Base-by-base conservation (phyloP, 2,113 vertebrate species). In the Cottus gobio region DNA sequence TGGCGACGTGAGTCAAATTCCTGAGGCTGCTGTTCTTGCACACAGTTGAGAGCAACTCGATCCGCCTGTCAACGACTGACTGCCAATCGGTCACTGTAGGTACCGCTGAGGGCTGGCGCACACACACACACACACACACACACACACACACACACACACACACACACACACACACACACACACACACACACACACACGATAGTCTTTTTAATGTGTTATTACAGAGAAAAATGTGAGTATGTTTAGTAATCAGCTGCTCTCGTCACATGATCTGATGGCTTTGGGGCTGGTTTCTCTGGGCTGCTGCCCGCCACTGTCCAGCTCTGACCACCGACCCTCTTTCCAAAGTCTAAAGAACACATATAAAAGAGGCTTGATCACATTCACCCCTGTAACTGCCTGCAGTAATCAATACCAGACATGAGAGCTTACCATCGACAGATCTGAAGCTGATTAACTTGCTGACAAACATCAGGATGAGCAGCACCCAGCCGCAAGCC, bases 391-490 rank as follows among this genome's bases (percentile, higher is more conserved):
- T 30, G 2, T 1, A 12, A 13, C 2, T 7, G 8, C 15, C 8
- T 4, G 12, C 6, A 30, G 7, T 8, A 7, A 54, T 31, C 22
- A 24, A 1, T 4, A n/a, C 6, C 0, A 7, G 3, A 8, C 9
- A 11, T 4, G 1, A 2, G n/a, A 20, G 0, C 95, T 86, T 92
- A 99, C 97, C 97, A 50, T 97, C 96, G 0, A 95, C 91, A 64
- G 95, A 94, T 93, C 95, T 96, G 91, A 97, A 96, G 92, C 93
- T 97, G 93, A 99, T 97, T 90, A 97, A 97, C 89, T 96, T 99
- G 96, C 96, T 98, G 87, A 96, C 96, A 72, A 98, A 97, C 96
- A 99, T 96, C 79, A 99, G 97, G 94, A 99, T 97, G 93, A 99
- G 96, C 90, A 99, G 94, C 90, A 97, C 97, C 98, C 97, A 99